Base-by-base conservation (phyloP, 2,888 invertebrate species). In the Drosophila bunnanda region DNA sequence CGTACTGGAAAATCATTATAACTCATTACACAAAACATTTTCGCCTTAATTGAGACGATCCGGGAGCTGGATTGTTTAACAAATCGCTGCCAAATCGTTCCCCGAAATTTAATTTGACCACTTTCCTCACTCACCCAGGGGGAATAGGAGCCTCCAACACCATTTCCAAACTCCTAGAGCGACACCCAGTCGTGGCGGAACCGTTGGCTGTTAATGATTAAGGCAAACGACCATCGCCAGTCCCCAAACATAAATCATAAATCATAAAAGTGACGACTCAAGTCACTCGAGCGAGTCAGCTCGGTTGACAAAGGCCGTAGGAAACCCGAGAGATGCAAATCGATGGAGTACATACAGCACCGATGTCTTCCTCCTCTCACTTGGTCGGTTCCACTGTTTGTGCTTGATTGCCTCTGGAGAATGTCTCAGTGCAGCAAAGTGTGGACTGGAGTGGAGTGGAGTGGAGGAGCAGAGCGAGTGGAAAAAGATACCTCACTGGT, bases 351-450 rank as follows among this genome's bases (percentile, higher is more conserved):
- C 17, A 50, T 48, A 34, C 61, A 32, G 39, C 53, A 43, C 34
- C 48, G 39, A 62, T 44, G 44, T 52, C 39, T 68, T 52, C 61
- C 62, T 41, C 75, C 54, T 70, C 65, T 66, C 46, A 60, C 66
- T 81, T 48, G 61, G 60, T 64, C 62, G 28, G 28, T 17, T 30
- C 28, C 46, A 68, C 55, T 55, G 55, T 50, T 54, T 55, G 53
- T 64, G 56, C 73, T 61, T 64, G 53, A 57, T 66, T 59, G 46
- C 53, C 53, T 65, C 30, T 41, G 67, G 53, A 67, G 41, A 75
- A 76, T 84, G 89, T 88, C 78, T 86, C 78, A 86, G 86, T 88
- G 83, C 86, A 54, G 54, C 54, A 56, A n/a, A 28, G 32, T 55
- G 48, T 41, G 66, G 66, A 67, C 13, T 52, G 22, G 25, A 41